These are phyloP conservation scores for Notocelia uddmanniana DNA, from an alignment of 2,888 invertebrate genomes.

Conservation along the genomic window DNA sequence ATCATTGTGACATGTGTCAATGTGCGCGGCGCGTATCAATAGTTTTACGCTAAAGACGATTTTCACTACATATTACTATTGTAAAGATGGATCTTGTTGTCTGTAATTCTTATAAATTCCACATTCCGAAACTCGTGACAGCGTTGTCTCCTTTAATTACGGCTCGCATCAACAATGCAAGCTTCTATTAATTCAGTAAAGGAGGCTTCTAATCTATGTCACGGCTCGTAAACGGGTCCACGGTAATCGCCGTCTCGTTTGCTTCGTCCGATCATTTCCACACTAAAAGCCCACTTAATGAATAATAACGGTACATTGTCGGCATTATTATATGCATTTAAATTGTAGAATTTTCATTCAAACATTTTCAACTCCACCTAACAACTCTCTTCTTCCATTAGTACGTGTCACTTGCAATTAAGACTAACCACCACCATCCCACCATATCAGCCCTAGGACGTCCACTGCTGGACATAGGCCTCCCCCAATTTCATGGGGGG, in stretches of 20 bases:
- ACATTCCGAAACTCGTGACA: constrained; percentile 22
- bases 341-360: constrained; percentile 34
- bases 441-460: too few species aligned
- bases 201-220: constrained; percentile 63
- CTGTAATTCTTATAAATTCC: constrained; percentile 13
- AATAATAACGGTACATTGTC: constrained; percentile 57
- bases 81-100: constrained; percentile 9
- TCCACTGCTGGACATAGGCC: too few species aligned
- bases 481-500: too few species aligned
- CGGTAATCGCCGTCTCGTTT: constrained; percentile 57
- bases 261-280: constrained; percentile 64
- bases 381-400: constrained; percentile 11
- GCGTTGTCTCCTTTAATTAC: constrained; percentile 27
- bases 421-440: too few species aligned
- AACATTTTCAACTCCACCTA: constrained; percentile 39
- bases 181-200: constrained; percentile 59
- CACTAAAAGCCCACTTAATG: constrained; percentile 65
- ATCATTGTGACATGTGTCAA: background rate
- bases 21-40: background rate
- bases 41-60: background rate
- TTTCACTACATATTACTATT: constrained; percentile 4
- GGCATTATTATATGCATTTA: constrained; percentile 43
- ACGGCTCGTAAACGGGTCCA: constrained; percentile 62
- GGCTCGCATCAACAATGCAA: constrained; percentile 44
- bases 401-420: constrained; percentile 30